A percentile compares a stretch with the other conserved stretches of the same genome.
These are phyloP conservation scores for Micromesistius poutassou DNA, from an alignment of 2,797 vertebrate genomes.

Conservation along the genomic window DNA sequence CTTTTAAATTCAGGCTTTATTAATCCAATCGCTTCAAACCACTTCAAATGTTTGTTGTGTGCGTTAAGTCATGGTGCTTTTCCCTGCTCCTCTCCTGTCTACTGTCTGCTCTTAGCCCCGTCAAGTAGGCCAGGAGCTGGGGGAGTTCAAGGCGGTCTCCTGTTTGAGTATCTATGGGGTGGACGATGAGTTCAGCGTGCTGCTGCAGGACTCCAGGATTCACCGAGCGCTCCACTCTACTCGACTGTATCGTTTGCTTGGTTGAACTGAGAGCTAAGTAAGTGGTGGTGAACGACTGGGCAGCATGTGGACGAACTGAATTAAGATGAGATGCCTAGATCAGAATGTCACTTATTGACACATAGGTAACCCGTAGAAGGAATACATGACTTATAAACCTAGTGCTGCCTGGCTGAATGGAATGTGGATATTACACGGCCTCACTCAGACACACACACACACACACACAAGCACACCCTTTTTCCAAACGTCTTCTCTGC, in stretches of 20 bases:
- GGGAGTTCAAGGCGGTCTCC: constrained; percentile 42
- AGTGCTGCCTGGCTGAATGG: not conserved
- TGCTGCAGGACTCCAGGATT: constrained; percentile 39
- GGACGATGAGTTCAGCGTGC: constrained; percentile 23
- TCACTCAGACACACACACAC: too few species aligned
- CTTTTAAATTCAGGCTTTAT: not conserved
- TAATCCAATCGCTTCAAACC: not conserved
- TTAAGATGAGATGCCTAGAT: not conserved
- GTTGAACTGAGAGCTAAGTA: not conserved
- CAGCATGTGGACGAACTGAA: not conserved
- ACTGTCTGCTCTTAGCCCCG: constrained; percentile 23
- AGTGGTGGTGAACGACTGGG: not conserved
- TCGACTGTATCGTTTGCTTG: not conserved
- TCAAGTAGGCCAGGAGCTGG: constrained; percentile 67
- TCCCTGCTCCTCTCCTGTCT: constrained; percentile 11
- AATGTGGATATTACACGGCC: not conserved
- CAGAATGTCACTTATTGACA: not conserved
- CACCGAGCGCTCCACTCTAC: not conserved
- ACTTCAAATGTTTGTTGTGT: too few species aligned
- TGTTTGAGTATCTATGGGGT: constrained; percentile 39
- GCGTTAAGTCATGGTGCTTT: constrained; percentile 7
- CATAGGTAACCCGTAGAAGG: not conserved
- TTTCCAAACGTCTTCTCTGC: too few species aligned
- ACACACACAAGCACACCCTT: not conserved
- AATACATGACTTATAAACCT: not conserved